These are phyloP conservation scores for Aspidiotus rigidus DNA, from an alignment of 2,888 invertebrate genomes.

Conservation along the genomic window DNA sequence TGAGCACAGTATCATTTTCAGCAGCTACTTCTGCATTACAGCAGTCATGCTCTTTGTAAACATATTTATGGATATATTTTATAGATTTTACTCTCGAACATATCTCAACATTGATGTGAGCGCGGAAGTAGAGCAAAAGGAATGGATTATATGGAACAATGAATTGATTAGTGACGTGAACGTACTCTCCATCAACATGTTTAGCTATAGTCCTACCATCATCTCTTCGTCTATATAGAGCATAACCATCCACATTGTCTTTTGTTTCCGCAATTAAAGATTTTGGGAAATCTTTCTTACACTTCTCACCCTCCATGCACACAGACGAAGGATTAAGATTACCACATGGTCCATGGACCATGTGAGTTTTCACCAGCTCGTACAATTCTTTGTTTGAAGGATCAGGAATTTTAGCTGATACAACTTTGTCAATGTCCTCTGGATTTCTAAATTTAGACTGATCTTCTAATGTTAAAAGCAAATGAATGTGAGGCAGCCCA, in stretches of 20 bases:
- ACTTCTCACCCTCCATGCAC: constrained; percentile 26
- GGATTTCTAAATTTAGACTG: constrained; percentile 17
- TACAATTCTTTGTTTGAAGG: not conserved
- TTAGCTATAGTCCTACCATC: constrained; percentile 7
- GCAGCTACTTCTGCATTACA: not conserved
- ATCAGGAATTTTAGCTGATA: constrained; percentile 32
- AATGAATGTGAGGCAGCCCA: constrained; percentile 27
- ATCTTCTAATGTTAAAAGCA: constrained; percentile 28
- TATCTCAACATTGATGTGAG: constrained; percentile 31
- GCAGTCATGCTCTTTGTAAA: constrained; percentile 33
- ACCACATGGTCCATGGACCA: constrained; percentile 35
- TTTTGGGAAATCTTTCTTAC: constrained; percentile 23
- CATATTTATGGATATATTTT: constrained; percentile 35
- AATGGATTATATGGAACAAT: constrained; percentile 33
- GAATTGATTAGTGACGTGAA: constrained; percentile 14
- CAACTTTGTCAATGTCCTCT: constrained; percentile 16
- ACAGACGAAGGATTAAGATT: constrained; percentile 5
- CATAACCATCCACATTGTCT: constrained; percentile 24
- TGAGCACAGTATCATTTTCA: not conserved
- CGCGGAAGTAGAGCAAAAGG: constrained; percentile 21
- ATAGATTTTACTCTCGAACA: constrained; percentile 31
- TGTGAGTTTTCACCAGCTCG: constrained; percentile 14
- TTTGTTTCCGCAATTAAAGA: constrained; percentile 20
- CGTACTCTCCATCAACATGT: not conserved
- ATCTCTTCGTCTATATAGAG: constrained; percentile 21